phyloP scores from a whole-genome alignment of 2,888 invertebrate species.

The Sisyra nigra region DNA sequence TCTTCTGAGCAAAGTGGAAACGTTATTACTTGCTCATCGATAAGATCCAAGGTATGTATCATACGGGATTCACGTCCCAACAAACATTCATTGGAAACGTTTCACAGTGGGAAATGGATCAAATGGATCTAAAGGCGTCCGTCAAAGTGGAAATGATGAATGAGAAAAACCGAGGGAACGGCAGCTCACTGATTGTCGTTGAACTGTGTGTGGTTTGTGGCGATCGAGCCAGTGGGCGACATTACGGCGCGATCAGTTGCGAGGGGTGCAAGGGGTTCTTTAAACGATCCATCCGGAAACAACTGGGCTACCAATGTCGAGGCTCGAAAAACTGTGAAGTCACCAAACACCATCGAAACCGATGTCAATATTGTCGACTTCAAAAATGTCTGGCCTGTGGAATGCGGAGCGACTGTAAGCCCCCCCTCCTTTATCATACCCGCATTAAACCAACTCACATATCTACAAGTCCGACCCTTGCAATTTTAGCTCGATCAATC shows the following conservation, averaged over 20 bases:
- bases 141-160: conserved; percentile 24
- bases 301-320: conserved; percentile 91
- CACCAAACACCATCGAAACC: conserved; percentile 94
- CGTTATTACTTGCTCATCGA: too few relatives aligned
- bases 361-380: conserved; percentile 95
- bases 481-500: too few relatives aligned
- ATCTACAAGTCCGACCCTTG: too few relatives aligned
- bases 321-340: conserved; percentile 95
- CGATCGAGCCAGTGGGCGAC: conserved; percentile 87
- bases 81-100: too few relatives aligned
- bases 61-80: too few relatives aligned
- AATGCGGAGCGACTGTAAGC: conserved; percentile 98
- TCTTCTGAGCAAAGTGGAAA: too few relatives aligned
- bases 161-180: conserved; percentile 22
- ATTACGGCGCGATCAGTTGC: conserved; percentile 86
- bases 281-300: conserved; percentile 92
- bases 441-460: too few relatives aligned
- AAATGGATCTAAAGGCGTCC: conserved; percentile 4
- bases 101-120: too few relatives aligned
- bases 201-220: conserved; percentile 93
- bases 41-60: too few relatives aligned
- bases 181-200: conserved; percentile 38
- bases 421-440: too few relatives aligned
- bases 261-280: conserved; percentile 98
- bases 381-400: conserved; percentile 96